phyloP scores from a whole-genome alignment of 2,888 invertebrate genomes.

The Acrobasis repandana region DNA sequence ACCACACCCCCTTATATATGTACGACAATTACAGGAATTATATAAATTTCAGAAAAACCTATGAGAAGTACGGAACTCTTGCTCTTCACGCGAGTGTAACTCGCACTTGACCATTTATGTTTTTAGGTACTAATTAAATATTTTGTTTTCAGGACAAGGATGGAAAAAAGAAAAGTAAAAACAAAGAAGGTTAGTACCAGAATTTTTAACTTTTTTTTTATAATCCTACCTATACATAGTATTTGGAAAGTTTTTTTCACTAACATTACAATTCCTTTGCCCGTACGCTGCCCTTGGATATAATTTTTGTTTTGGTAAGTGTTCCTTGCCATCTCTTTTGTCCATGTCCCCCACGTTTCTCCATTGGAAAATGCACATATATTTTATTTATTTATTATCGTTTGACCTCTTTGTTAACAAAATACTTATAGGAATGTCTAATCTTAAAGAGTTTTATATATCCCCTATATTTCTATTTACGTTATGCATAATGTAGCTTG shows the following conservation, averaged over 20 bases:
- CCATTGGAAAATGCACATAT: conserved; percentile 1
- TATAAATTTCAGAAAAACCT: too few relatives aligned
- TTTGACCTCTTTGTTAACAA: not conserved
- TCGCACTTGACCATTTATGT: too few relatives aligned
- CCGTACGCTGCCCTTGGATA: conserved; percentile 45
- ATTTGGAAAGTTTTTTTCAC: conserved; percentile 17
- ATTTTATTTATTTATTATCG: not conserved
- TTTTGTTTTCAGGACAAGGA: conserved; percentile 89
- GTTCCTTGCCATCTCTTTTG: conserved; percentile 16
- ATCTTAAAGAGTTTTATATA: too few relatives aligned
- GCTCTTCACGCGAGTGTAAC: too few relatives aligned
- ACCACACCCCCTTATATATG: too few relatives aligned
- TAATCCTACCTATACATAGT: conserved; percentile 1
- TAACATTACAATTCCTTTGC: conserved; percentile 20
- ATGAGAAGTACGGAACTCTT: too few relatives aligned
- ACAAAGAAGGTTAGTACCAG: conserved; percentile 91
- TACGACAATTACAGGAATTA: too few relatives aligned
- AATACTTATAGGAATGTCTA: too few relatives aligned
- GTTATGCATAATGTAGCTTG: too few relatives aligned
- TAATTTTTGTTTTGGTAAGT: conserved; percentile 43
- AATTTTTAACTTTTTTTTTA: conserved; percentile 19
- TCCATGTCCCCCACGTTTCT: not conserved
- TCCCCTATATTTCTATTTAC: not conserved
- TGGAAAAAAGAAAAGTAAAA: conserved; percentile 92
- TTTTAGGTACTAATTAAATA: not conserved